phyloP scores from a whole-genome alignment of 2,113 vertebrate genomes.

The Pseudorasbora parva region DNA sequence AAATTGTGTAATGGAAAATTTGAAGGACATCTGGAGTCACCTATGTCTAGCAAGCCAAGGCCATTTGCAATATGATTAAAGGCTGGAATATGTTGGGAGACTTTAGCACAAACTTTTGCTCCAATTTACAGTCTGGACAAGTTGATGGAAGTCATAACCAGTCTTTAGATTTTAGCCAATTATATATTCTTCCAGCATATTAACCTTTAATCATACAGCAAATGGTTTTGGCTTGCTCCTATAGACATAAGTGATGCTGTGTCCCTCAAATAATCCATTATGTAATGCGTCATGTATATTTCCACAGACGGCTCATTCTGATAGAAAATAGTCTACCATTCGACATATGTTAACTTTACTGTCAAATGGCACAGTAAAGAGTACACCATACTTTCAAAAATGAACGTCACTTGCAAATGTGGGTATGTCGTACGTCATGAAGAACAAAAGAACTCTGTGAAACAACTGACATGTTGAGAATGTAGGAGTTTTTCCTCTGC shows the following conservation, averaged over 20 bases:
- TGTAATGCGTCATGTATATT: too few species aligned
- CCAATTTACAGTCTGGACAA: too few species aligned
- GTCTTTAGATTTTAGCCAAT: too few species aligned
- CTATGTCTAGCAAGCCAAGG: too few species aligned
- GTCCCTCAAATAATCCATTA: too few species aligned
- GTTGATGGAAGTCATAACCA: too few species aligned
- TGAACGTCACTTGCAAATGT: constrained; percentile 48
- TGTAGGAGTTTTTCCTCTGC: constrained; percentile 51
- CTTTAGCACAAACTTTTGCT: too few species aligned
- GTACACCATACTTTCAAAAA: constrained; percentile 18
- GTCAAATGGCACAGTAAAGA: not conserved
- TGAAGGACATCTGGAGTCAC: too few species aligned
- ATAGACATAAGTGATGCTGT: not conserved
- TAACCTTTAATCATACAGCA: not conserved
- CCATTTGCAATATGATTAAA: too few species aligned
- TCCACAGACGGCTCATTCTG: not conserved
- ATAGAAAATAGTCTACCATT: not conserved
- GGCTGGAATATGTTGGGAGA: too few species aligned
- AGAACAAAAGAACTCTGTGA: constrained; percentile 71
- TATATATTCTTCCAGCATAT: not conserved
- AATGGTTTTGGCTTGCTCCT: not conserved
- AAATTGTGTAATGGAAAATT: too few species aligned
- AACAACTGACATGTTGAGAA: constrained; percentile 57
- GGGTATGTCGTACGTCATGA: constrained; percentile 42
- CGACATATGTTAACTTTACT: not conserved